Evolutionary conservation across 2,113 vertebrate genomes (phyloP).

Genomic region (Engraulis encrasicolus): DNA sequence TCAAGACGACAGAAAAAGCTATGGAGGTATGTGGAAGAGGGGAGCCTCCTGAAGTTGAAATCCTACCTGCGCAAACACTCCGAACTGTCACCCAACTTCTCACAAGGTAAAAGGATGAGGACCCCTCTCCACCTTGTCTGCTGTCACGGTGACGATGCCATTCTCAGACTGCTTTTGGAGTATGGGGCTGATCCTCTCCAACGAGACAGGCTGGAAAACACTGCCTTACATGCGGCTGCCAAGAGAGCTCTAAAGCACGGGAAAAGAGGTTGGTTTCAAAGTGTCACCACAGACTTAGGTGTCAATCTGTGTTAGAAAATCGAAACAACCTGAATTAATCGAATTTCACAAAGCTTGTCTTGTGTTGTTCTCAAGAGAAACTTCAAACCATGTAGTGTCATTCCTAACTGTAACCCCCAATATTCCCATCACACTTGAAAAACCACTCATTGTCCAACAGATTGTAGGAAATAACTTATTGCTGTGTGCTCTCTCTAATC

Average conservation of each 20-base stretch:
- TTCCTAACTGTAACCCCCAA: too few species aligned
- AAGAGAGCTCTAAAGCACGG: slow-evolving; percentile 70
- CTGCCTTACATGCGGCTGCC: slow-evolving; percentile 77
- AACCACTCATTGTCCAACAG: too few species aligned
- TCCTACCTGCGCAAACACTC: slow-evolving; percentile 78
- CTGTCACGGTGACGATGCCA: slow-evolving; percentile 69
- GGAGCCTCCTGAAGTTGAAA: slow-evolving; percentile 75
- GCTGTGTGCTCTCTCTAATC: too few species aligned
- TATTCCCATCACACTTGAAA: too few species aligned
- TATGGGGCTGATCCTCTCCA: slow-evolving; percentile 77
- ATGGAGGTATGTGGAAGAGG: slow-evolving; percentile 78
- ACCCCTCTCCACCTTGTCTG: slow-evolving; percentile 81
- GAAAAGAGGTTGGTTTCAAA: slow-evolving; percentile 64
- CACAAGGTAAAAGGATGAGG: slow-evolving; percentile 66
- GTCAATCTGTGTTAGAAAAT: too few species aligned
- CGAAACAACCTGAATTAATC: too few species aligned
- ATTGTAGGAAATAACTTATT: too few species aligned
- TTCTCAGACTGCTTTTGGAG: slow-evolving; percentile 75
- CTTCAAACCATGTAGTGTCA: too few species aligned
- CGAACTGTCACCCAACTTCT: slow-evolving; percentile 75
- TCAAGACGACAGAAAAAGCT: slow-evolving; percentile 71
- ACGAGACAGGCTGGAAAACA: slow-evolving; percentile 76
- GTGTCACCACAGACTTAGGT: too few species aligned
- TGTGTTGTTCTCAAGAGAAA: too few species aligned
- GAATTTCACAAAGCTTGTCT: too few species aligned